Evolutionary conservation across 1,140 invertebrate genomes (phyloP), one percentile per base, ranked within the genome.

Genomic region (Lepidurus packardi): DNA sequence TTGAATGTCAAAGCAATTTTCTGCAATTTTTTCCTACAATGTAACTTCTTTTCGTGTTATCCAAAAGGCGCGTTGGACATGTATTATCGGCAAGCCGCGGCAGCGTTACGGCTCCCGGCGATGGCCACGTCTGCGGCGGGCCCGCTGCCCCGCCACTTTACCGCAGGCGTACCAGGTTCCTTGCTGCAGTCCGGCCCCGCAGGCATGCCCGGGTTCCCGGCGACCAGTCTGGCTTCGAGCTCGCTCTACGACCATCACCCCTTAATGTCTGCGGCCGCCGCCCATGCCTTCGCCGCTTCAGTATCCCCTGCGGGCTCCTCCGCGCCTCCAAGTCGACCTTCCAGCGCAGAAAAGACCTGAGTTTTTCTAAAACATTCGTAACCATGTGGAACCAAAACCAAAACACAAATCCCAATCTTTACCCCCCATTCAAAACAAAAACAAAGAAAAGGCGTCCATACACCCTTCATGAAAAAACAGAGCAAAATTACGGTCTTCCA

Each of bases 11-110:
- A 65, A 65, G 6, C 4, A 21, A 7, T 7, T 16, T 65, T 16
- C 53, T 16, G 16, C 16, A 47, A 11, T 65, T 65, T 65, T 65
- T 7, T 65, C 3, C 21, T 65, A n/a, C 1, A 6, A n/a, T 65
- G 1, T 65, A n/a, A 7, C 53, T 21, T 65, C n/a, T n/a, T 13
- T 65, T 21, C 3, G 8, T 65, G 41, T n/a, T 41, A 43, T 74
- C 75, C 25, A 75, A 24, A 42, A 78, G 78, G 78, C 75, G 78
- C 78, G 42, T 45, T 78, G 73, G 78, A 78, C 47, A 44, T 78
- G 78, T 78, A 78, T 34, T 78, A 78, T 44, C 78, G 78, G 45
- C 78, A 78, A 75, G 78, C 78, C 11, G 78, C 78, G n/a, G 78
- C 78, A 1, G 78, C 78, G 43, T 47, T 78, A 24, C 74, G 78